These are phyloP conservation scores for Champsocephalus gunnari DNA, from an alignment of 2,797 vertebrate species.

Conservation along the genomic window DNA sequence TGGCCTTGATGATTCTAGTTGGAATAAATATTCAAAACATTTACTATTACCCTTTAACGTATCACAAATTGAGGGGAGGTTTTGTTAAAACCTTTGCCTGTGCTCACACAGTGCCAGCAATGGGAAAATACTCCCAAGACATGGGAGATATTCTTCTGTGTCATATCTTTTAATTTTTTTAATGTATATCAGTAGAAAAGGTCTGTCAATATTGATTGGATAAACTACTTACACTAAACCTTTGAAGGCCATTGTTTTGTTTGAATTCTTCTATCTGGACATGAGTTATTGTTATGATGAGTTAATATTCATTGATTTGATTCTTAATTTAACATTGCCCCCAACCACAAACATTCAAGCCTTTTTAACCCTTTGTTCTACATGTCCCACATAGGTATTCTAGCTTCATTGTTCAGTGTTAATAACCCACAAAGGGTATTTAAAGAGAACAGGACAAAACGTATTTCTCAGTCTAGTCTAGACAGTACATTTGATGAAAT, in stretches of 20 bases:
- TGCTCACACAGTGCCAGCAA: no score
- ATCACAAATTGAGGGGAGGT: neutral
- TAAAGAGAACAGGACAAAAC: neutral
- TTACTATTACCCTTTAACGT: neutral
- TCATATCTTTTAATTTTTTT: neutral
- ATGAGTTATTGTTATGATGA: slow-evolving; percentile 9
- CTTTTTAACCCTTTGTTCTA: neutral
- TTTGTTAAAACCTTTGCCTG: neutral
- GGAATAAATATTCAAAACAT: neutral
- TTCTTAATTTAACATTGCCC: neutral
- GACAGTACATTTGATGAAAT: neutral
- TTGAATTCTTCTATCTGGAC: slow-evolving; percentile 1
- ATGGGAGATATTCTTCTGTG: neutral
- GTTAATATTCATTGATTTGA: slow-evolving; percentile 26
- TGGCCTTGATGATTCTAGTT: neutral
- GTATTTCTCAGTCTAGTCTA: neutral
- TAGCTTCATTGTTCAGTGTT: neutral
- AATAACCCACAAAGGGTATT: neutral
- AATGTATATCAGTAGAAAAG: slow-evolving; percentile 15
- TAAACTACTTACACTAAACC: slow-evolving; percentile 15
- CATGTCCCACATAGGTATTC: neutral
- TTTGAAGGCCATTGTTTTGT: slow-evolving; percentile 14
- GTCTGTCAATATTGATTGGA: slow-evolving; percentile 40
- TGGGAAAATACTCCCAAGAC: neutral
- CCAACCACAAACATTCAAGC: neutral